A percentile compares a stretch with the other conserved stretches of the same genome.
phyloP scores from a whole-genome alignment of 2,888 invertebrate genomes.

The Pseudoips prasinana region DNA sequence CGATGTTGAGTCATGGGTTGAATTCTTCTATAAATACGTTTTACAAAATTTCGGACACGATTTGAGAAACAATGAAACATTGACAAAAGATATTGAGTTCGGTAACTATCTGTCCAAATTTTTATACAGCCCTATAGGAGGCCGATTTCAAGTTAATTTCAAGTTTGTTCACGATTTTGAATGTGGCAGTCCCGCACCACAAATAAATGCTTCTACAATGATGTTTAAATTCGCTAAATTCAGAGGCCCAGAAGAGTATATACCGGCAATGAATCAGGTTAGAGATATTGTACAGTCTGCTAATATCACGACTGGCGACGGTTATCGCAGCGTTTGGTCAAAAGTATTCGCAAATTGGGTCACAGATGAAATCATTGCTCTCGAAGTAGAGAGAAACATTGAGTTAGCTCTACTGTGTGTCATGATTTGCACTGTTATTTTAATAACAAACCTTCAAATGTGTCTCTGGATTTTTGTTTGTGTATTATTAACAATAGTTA shows the following conservation, averaged over 20 bases:
- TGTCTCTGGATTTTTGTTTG: slow-evolving; percentile 90
- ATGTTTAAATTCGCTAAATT: slow-evolving; percentile 84
- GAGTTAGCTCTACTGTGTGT: slow-evolving; percentile 89
- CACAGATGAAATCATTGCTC: slow-evolving; percentile 88
- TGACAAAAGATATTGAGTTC: slow-evolving; percentile 80
- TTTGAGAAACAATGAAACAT: slow-evolving; percentile 68
- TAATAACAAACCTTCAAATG: slow-evolving; percentile 89
- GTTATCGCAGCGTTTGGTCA: slow-evolving; percentile 86
- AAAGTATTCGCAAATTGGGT: slow-evolving; percentile 88
- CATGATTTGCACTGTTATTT: slow-evolving; percentile 88
- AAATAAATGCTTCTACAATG: slow-evolving; percentile 83
- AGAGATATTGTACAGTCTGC: slow-evolving; percentile 79
- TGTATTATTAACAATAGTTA: slow-evolving; percentile 87
- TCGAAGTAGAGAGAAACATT: slow-evolving; percentile 89
- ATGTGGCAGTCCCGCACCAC: slow-evolving; percentile 83
- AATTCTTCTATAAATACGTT: slow-evolving; percentile 84
- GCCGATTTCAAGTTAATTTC: slow-evolving; percentile 86
- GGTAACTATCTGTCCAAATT: slow-evolving; percentile 85
- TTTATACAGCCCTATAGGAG: slow-evolving; percentile 85
- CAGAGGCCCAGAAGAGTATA: slow-evolving; percentile 84
- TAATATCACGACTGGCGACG: slow-evolving; percentile 83
- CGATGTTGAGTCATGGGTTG: slow-evolving; percentile 84
- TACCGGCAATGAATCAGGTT: slow-evolving; percentile 87
- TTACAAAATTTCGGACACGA: slow-evolving; percentile 75
- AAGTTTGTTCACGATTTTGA: slow-evolving; percentile 81